Conservation (phyloP, 2,888 invertebrate genomes). For the Anorthoa munda region DNA sequence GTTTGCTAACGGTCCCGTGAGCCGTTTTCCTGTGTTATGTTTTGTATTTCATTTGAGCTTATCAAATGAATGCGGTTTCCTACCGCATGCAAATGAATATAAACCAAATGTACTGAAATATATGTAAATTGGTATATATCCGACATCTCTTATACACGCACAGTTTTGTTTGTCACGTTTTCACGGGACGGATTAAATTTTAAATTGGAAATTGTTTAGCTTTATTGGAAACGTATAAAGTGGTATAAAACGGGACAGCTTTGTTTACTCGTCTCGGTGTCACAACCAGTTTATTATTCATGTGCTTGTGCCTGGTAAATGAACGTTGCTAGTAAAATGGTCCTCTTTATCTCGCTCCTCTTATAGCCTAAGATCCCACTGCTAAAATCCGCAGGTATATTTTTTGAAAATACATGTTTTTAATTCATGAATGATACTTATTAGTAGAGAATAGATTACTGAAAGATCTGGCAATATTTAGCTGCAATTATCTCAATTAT, state of each 20-base stretch:
- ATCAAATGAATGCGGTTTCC: constrained; percentile 54
- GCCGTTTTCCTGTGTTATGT: constrained; percentile 44
- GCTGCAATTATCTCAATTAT: no score
- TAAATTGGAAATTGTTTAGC: constrained; percentile 66
- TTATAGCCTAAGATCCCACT: not conserved
- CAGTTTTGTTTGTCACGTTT: constrained; percentile 63
- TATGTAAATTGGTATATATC: constrained; percentile 58
- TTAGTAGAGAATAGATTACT: no score
- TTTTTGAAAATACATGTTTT: no score
- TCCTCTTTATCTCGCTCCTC: constrained; percentile 51
- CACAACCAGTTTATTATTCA: constrained; percentile 68
- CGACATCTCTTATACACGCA: constrained; percentile 29
- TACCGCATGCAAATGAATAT: constrained; percentile 64
- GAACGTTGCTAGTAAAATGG: constrained; percentile 56
- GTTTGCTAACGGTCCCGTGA: constrained; percentile 40
- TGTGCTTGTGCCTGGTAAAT: constrained; percentile 55
- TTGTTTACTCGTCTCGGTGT: constrained; percentile 68
- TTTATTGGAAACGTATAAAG: constrained; percentile 64
- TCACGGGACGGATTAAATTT: constrained; percentile 56
- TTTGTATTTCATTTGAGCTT: constrained; percentile 54
- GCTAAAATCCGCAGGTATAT: no score
- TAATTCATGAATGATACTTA: no score
- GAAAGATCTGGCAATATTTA: no score
- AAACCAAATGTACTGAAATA: constrained; percentile 52
- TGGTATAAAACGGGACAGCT: constrained; percentile 62